Conservation (phyloP, 2,888 invertebrate species). For the Pollenia labialis region DNA sequence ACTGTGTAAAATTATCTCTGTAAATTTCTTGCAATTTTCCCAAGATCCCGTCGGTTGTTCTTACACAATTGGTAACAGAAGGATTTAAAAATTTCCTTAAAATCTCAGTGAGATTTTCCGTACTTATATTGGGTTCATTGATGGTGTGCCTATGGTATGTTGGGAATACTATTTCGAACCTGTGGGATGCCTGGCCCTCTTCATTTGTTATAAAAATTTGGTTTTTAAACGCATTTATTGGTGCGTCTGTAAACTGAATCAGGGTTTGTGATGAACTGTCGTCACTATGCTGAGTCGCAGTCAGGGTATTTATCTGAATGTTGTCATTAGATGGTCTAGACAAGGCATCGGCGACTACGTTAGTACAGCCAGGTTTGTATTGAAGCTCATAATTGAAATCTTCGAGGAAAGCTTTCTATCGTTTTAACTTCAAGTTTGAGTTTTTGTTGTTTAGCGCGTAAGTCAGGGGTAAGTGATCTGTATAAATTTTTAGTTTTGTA, state of each 20-base stretch:
- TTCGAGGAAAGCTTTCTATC: slow-evolving; percentile 29
- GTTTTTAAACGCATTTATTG: slow-evolving; percentile 55
- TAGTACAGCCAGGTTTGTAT: slow-evolving; percentile 67
- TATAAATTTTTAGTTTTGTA: slow-evolving; percentile 58
- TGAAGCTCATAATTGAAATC: slow-evolving; percentile 68
- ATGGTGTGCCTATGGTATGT: slow-evolving; percentile 29
- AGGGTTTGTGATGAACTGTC: slow-evolving; percentile 69
- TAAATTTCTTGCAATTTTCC: slow-evolving; percentile 57
- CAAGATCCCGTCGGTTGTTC: slow-evolving; percentile 40
- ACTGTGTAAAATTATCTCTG: slow-evolving; percentile 31
- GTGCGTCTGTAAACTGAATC: slow-evolving; percentile 47
- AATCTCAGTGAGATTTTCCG: background rate
- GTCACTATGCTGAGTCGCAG: slow-evolving; percentile 57
- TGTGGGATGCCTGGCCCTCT: no score
- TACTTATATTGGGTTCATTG: slow-evolving; percentile 22
- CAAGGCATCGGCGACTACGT: slow-evolving; percentile 58
- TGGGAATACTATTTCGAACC: no score
- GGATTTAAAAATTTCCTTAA: slow-evolving; percentile 48
- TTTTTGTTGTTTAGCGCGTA: slow-evolving; percentile 70
- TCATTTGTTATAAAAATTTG: no score
- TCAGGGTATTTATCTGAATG: slow-evolving; percentile 45
- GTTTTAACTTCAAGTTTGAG: background rate
- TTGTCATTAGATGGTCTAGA: background rate
- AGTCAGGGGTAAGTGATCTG: slow-evolving; percentile 65
- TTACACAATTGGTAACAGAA: slow-evolving; percentile 51